phyloP scores from a whole-genome alignment of 53 echinoderm and acorn worm genomes.

The Echinometra lucunter region DNA sequence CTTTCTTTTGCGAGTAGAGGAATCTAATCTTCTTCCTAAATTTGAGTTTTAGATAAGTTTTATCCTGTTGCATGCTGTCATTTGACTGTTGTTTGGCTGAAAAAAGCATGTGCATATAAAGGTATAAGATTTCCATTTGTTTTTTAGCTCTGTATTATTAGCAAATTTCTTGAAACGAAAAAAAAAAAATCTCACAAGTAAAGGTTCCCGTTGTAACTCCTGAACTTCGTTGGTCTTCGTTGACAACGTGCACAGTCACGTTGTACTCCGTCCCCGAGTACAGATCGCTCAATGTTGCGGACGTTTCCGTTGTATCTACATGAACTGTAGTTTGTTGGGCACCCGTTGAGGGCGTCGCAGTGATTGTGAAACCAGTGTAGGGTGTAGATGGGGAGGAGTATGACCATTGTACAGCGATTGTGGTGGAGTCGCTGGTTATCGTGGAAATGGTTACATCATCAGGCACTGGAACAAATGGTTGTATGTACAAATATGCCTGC shows the following conservation, averaged over 20 bases:
- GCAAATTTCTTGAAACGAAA: no score
- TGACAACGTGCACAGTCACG: conserved; percentile 1
- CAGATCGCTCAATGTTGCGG: conserved; percentile 16
- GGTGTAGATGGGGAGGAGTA: conserved; percentile 26
- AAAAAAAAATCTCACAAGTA: conserved; percentile 6
- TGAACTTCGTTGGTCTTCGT: conserved; percentile 4
- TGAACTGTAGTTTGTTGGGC: neutral
- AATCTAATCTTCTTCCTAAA: no score
- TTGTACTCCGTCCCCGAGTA: conserved; percentile 22
- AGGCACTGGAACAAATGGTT: neutral
- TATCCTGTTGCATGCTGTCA: no score
- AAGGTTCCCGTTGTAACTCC: neutral
- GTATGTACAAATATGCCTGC: no score
- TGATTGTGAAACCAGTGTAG: conserved; percentile 23
- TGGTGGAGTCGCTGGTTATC: conserved; percentile 7
- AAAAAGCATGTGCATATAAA: no score
- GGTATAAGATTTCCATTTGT: no score
- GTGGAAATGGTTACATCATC: conserved; percentile 9
- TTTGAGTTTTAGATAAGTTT: no score
- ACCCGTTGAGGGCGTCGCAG: conserved; percentile 31
- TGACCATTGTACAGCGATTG: conserved; percentile 51
- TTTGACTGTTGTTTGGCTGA: no score
- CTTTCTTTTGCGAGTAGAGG: no score
- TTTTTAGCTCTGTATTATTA: no score
- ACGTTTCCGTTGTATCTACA: neutral